Evolutionary conservation across 1,140 invertebrate species (phyloP), one percentile per base, ranked within the genome.

Genomic region (Rhyzopertha dominica): DNA sequence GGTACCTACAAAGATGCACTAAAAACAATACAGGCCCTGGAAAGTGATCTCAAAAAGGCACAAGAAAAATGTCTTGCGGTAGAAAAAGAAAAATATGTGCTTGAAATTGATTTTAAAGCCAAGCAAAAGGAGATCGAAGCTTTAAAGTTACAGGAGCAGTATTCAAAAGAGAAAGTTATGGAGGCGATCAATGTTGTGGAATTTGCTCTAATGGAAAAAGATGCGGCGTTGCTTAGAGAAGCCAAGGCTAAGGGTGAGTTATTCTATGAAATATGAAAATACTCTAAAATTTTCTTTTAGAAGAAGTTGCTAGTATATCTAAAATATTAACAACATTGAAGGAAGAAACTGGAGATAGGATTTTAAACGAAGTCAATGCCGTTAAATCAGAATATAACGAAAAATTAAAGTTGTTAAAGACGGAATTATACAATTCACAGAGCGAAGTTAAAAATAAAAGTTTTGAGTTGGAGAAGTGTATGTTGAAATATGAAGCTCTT

Each of bases 141-240:
- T 20, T 24, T 64, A 14, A 52, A 52, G 44, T 31, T 40, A 4
- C 52, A 56, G 19, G 58, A 56, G 41, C 37, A 44, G 16, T 55
- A 62, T 38, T 60, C 53, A 22, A 54, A 56, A 44, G 32, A 35
- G 7, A 62, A 63, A 56, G 56, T 66, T 1, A 49, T 43, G 4
- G 64, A 66, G 49, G 61, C 64, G n/a, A 43, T 65, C 10, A 45
- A 54, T 25, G 37, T 66, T 8, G 62, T 61, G 25, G 60, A 65
- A 39, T 57, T 56, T 13, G 60, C 62, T 16, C 44, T 64, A 16
- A 46, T 55, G 13, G 65, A 67, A 51, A 65, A 63, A 53, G 60
- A 64, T 50, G 59, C 58, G 10, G 58, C 60, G 25, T 30, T 64
- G 24, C 39, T 57, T 14, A 46, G 63, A 28, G 63, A 67, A 53